Evolutionary conservation across 1,140 invertebrate species (phyloP), one percentile per base, ranked within the genome.

Genomic region (Liolophura sinensis): DNA sequence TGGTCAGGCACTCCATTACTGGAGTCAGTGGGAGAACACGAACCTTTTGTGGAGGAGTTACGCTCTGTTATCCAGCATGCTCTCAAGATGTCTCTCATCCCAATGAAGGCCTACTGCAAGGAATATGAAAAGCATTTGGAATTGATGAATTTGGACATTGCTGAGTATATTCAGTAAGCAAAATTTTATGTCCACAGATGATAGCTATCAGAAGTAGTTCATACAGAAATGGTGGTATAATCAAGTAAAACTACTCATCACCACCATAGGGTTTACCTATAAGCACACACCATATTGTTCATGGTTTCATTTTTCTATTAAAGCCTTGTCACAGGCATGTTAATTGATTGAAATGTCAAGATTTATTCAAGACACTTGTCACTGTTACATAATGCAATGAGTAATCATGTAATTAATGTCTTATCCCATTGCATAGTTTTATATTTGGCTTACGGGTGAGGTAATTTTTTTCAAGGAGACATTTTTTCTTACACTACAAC

Each of bases 11-110:
- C 90, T 60, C 79, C 91, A 1, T 87, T 86, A 64, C 81, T 93
- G 1, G 91, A 90, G 9, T 90, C 90, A 6, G 89, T 92, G 18
- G 90, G 90, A 62, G 79, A 91, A 18, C 78, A 89, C 73, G 90
- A 92, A 67, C 82, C 87, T 0, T 82, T 87, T 40, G 88, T 91
- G 40, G 83, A 81, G 62, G 73, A 85, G 55, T 68, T 84, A 47
- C 69, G 83, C 57, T 64, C 77, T 20, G 78, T 67, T 11, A 72
- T 87, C 18, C 68, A 69, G 11, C 58, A 69, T 25, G 87, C 88
- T n/a, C 89, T 91, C 72, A 75, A 83, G n/a, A 87, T 88, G 72
- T 84, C 89, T 0, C 78, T 88, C 0, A 88, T 92, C 61, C 89
- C 90, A 1, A 81, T 92, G 14, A 90, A 83, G 64, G 81, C 83